Base-by-base conservation (phyloP, 1,140 invertebrate genomes). In the Apis cerana region DNA sequence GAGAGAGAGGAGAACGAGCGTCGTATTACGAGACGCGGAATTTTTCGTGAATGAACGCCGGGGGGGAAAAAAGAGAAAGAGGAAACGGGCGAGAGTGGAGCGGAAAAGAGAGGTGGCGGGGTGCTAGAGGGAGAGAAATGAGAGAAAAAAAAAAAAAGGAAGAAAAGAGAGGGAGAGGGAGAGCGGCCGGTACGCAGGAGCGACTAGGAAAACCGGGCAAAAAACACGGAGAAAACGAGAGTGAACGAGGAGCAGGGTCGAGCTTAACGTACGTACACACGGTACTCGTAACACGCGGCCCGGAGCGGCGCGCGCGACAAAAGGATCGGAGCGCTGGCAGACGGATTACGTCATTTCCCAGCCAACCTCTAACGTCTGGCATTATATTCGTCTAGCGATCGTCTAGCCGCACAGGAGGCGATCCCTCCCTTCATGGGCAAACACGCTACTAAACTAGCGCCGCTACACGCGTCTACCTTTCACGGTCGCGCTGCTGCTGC, bases 351-450 rank as follows among this genome's bases (percentile, higher is more conserved):
- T 92, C 91, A 92, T 90, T 87, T 87, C 85, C 84, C 87, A 91
- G 80, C 84, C 88, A 86, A 88, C 91, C 91, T 91, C 91, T 92
- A 92, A 91, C 89, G 91, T 90, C 89, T 91, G 90, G 90, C 88
- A 89, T 91, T 89, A 91, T 89, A 83, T 88, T 90, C 92, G 93
- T 93, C 93, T 93, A 93, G 93, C 90, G 91, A 82, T 91, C 89
- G 93, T 94, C 93, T 94, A 93, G 93, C 88, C 91, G 91, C 91
- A 83, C 83, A 43, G 33, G 33, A 43, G 86, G 86, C 85, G 74
- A 86, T 89, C 82, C 85, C 91, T 23, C 56, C 33, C 4, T 87
- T 81, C 85, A 85, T 83, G 84, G 80, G 71, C 88, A 84, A 87
- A 84, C 88, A 85, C 85, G 76, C 71, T 85, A 61, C 70, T 78